Base-by-base conservation (phyloP, 2,888 invertebrate genomes). In the Polydrusus pterygomalis region DNA sequence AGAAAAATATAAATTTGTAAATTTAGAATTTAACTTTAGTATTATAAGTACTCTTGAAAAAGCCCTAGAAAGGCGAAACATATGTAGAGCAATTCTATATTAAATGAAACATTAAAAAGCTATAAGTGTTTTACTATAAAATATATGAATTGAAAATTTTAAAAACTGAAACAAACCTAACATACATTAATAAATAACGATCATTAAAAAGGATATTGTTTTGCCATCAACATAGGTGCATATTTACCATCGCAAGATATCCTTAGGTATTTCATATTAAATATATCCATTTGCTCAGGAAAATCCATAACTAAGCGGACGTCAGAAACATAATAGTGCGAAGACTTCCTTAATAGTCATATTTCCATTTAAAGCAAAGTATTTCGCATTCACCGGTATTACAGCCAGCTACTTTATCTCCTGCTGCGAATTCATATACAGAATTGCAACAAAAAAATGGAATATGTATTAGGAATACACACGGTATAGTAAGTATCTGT, bases 381-480 rank as follows among this genome's bases (percentile, higher is more conserved):
- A 75, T 75, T 75, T 75, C 75, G 63, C 75, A 71, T 75, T 71
- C 63, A 75, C 75, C 71, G 75, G 75, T 75, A 51, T 75, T 75
- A 75, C 75, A 47, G 70, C 38, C 18, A 17, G 38, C 68, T 75
- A 68, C 71, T 71, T 75, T 75, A 75, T 71, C 67, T 51, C 70
- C 75, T 71, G 75, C 75, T 75, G 70, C 60, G 75, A 65, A 49
- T 51, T 75, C 70, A 67, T 70, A 75, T 75, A 67, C 70, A 74
- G 56, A 6, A 34, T 56, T 56, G 20, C 56, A n/a, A 18, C 49
- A 25, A 69, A 75, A 74, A 72, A 72, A 65, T 47, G 45, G 63
- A 64, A 70, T 70, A 74, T 74, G 5, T 68, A 67, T 64, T 64
- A 49, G 58, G 60, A 54, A 70, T 70, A 56, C 65, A 25, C 70